Evolutionary conservation across 2,888 invertebrate species (phyloP).

Genomic region (Mesorhabditis belari): DNA sequence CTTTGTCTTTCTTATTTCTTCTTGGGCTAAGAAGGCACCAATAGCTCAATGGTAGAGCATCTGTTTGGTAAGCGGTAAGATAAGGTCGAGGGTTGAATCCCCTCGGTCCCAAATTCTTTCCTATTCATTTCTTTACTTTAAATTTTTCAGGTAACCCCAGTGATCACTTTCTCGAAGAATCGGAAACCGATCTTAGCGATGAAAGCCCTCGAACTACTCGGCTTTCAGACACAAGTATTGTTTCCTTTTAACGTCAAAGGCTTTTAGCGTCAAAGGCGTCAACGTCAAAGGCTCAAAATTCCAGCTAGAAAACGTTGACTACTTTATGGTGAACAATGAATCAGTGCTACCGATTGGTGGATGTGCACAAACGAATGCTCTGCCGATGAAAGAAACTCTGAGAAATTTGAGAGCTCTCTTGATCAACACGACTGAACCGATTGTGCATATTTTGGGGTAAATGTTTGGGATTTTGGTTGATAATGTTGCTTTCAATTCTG

Average conservation of each 20-base stretch:
- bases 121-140: too few species aligned
- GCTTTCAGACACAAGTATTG: background rate
- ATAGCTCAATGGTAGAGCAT: too few species aligned
- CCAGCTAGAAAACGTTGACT: background rate
- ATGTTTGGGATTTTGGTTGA: background rate
- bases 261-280: too few species aligned
- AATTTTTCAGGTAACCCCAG: background rate
- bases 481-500: background rate
- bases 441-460: background rate
- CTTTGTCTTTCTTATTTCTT: too few species aligned
- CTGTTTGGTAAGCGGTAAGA: too few species aligned
- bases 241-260: too few species aligned
- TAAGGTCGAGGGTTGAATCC: too few species aligned
- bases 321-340: background rate
- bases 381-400: background rate
- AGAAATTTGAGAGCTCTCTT: background rate
- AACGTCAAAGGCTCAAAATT: background rate
- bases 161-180: background rate
- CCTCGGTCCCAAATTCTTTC: too few species aligned
- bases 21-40: too few species aligned
- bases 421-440: background rate
- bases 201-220: background rate
- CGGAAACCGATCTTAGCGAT: background rate
- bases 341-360: background rate
- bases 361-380: background rate